Evolutionary conservation across 2,113 vertebrate species (phyloP).

Genomic region (Crotophaga sulcirostris): DNA sequence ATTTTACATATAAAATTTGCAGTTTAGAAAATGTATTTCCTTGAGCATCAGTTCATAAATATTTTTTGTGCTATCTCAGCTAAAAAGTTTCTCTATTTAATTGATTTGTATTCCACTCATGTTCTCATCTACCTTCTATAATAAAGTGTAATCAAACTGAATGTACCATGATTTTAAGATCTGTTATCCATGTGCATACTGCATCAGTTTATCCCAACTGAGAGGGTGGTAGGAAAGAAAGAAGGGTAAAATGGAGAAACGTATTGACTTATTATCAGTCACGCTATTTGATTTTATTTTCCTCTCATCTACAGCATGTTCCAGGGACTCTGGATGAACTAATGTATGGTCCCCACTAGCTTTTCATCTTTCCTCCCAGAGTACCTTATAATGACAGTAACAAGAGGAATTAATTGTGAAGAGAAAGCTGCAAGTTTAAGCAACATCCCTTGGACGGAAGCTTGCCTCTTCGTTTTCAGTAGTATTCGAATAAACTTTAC

Average conservation of each 20-base stretch:
- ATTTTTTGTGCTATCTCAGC: not conserved
- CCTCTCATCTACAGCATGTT: not conserved
- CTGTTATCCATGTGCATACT: not conserved
- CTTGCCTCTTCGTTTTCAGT: not conserved
- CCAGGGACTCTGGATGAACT: not conserved
- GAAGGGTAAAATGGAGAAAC: not conserved
- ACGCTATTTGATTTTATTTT: slow-evolving; percentile 11
- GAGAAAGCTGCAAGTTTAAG: not conserved
- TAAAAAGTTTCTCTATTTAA: not conserved
- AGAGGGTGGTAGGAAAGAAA: not conserved
- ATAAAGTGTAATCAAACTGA: not conserved
- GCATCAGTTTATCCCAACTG: not conserved
- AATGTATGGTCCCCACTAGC: not conserved
- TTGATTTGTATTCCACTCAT: not conserved
- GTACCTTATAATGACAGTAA: not conserved
- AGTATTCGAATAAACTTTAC: not conserved
- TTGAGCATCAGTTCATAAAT: not conserved
- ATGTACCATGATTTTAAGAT: not conserved
- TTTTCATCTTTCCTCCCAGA: not conserved
- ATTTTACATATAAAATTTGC: not conserved
- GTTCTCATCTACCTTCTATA: not conserved
- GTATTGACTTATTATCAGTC: not conserved
- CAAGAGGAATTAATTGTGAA: not conserved
- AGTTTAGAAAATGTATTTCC: not conserved
- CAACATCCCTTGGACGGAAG: not conserved